Percentiles rank a stretch among this genome's conserved stretches.
These are phyloP conservation scores for Sigmodon hispidus DNA, from an alignment of 2,113 vertebrate genomes.

Conservation along the genomic window DNA sequence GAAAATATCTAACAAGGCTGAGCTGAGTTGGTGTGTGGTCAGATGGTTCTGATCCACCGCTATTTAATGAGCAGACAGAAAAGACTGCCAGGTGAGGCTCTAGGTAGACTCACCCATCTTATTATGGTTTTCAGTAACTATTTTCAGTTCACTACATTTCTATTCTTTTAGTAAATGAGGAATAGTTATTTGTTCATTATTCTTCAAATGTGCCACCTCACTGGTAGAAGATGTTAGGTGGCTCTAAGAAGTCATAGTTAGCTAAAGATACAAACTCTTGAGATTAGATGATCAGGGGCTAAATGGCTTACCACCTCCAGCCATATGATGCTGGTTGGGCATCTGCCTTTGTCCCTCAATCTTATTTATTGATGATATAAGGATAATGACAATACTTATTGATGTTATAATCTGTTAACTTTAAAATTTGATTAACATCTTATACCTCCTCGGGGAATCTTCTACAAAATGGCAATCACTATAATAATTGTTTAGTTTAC, in stretches of 20 bases:
- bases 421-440: neutral
- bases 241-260: neutral
- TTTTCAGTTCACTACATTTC: neutral
- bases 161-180: neutral
- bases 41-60: neutral
- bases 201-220: neutral
- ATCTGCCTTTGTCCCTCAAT: neutral
- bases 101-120: neutral
- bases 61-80: neutral
- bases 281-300: neutral
- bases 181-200: neutral
- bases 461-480: neutral
- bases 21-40: neutral
- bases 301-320: too few species aligned
- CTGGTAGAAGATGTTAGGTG: neutral
- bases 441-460: neutral
- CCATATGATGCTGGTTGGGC: neutral
- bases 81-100: accelerated
- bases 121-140: neutral
- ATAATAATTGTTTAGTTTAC: neutral
- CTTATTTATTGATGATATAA: neutral
- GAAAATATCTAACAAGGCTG: neutral
- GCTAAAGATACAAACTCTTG: neutral
- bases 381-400: neutral
- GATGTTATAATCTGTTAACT: neutral